phyloP scores from a whole-genome alignment of 2,888 invertebrate species.

The Heliconius charithonia region DNA sequence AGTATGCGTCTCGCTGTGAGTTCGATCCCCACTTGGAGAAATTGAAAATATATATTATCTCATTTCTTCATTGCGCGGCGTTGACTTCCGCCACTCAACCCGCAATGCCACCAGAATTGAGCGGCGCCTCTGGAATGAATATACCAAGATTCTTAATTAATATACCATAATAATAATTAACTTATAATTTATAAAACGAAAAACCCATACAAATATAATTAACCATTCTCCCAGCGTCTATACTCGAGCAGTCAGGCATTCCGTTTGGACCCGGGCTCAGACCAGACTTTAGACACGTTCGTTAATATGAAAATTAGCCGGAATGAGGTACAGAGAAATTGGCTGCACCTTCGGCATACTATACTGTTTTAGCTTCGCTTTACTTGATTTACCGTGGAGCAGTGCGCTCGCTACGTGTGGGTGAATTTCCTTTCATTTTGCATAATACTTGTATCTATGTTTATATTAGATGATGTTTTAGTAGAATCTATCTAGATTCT shows the following conservation, averaged over 20 bases:
- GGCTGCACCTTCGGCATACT: slow-evolving; percentile 49
- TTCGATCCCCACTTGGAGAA: too few species aligned
- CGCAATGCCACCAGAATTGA: too few species aligned
- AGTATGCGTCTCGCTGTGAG: too few species aligned
- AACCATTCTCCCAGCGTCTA: slow-evolving; percentile 23
- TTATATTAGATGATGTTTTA: neutral
- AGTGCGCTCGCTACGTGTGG: slow-evolving; percentile 6
- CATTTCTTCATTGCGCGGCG: too few species aligned
- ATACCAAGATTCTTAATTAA: too few species aligned
- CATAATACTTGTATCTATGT: neutral
- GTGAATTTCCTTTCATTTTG: slow-evolving; percentile 16
- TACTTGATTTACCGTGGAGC: slow-evolving; percentile 26
- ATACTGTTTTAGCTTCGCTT: slow-evolving; percentile 30
- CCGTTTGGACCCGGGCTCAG: slow-evolving; percentile 26
- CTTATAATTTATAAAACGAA: slow-evolving; percentile 1
- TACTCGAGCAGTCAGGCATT: slow-evolving; percentile 18
- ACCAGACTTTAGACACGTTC: slow-evolving; percentile 54
- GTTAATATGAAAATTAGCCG: slow-evolving; percentile 67
- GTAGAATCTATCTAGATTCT: neutral
- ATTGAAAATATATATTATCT: too few species aligned
- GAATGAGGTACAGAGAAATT: slow-evolving; percentile 61
- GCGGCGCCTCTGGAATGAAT: too few species aligned
- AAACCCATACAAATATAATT: slow-evolving; percentile 26
- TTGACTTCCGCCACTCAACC: too few species aligned
- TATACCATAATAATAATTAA: neutral